phyloP scores from a whole-genome alignment of 2,797 vertebrate genomes.

The Podarcis lilfordi region DNA sequence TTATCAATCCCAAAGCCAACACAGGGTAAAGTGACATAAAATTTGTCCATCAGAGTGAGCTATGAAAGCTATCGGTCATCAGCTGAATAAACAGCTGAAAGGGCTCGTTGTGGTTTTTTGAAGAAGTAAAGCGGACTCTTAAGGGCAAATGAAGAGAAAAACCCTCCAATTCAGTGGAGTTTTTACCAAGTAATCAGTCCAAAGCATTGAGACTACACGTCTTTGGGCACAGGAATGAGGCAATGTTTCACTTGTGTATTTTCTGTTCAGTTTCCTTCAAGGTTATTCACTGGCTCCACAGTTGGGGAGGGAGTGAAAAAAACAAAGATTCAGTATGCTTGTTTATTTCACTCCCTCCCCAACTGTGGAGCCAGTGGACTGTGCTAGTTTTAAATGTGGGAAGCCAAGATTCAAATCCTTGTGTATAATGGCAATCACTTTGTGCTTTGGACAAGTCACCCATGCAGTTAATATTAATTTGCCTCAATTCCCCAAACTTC shows the following conservation, averaged over 20 bases:
- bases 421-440: neutral
- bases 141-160: neutral
- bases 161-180: neutral
- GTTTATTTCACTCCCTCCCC: neutral
- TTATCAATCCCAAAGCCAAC: neutral
- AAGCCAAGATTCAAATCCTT: neutral
- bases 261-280: neutral
- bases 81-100: conserved; percentile 12
- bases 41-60: neutral
- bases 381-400: neutral
- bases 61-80: conserved; percentile 9
- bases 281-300: neutral
- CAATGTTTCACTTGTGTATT: neutral
- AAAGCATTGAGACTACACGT: neutral
- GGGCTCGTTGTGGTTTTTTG: neutral
- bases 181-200: neutral
- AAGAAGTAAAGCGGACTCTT: neutral
- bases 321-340: no score
- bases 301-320: no score
- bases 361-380: neutral
- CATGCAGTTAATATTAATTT: neutral
- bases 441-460: neutral
- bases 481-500: no score
- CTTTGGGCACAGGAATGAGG: neutral
- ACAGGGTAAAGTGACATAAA: neutral